Base-by-base conservation (phyloP, 2,797 vertebrate genomes). In the Rhadinocentrus ornatus region DNA sequence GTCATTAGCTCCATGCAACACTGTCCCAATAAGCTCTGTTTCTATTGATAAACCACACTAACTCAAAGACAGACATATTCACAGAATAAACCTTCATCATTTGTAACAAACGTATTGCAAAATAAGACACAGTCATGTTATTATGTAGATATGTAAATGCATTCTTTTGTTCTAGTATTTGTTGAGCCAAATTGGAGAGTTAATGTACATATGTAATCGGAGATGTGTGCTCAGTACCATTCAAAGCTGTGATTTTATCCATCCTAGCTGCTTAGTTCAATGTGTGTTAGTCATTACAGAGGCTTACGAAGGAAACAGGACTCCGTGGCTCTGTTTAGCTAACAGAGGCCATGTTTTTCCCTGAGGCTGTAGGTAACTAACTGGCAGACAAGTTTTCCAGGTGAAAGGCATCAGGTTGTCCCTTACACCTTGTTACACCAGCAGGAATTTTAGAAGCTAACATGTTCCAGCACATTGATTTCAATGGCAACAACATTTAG, bases 321-420 rank as follows among this genome's bases (percentile, higher is more conserved):
- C 67, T 85, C 84, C 52, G 12, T 41, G 54, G 29, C 55, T 83
- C 66, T 41, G 67, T 66, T 82, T 82, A 69, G 66, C 66, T 70
- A 72, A 58, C 82, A 91, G 77, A 82, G 80, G 66, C 53, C 57
- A 46, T 35, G 73, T 88, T 78, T 90, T 88, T 71, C 64, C 84
- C 75, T 0, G 27, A 75, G 72, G 86, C 84, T 82, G 34, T 31
- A 66, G 69, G 52, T 75, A 78, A 85, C 80, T 61, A 73, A 73
- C 76, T 82, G 72, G 83, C 72, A 54, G 63, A 71, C 46, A 66
- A 20, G 66, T 71, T 72, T 71, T 75, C 58, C 72, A 77, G 83
- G 79, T 86, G 69, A 80, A 89, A 86, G 67, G 67, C 61, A 70
- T 82, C 76, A 79, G 68, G 66, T 81, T 87, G 65, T 89, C 65